Evolutionary conservation across 53 echinoderm and acorn worm species (phyloP).

Genomic region (Astropecten irregularis): DNA sequence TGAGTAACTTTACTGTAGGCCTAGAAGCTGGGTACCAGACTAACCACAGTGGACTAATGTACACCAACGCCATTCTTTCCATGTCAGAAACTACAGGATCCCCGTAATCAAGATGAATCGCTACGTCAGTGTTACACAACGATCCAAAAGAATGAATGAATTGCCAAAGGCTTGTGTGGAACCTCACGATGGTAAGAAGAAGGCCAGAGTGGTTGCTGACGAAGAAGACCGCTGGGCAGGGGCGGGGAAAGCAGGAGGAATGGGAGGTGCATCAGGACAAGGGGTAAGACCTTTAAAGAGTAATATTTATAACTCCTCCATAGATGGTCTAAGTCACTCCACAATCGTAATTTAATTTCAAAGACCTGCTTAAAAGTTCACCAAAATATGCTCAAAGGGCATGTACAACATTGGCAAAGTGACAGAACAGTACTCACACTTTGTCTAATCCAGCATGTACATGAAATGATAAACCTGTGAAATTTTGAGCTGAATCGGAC

Average conservation of each 20-base stretch:
- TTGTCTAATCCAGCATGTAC: too few relatives aligned
- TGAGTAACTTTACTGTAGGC: too few relatives aligned
- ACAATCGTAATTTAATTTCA: background rate
- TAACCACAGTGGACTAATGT: too few relatives aligned
- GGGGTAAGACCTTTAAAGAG: background rate
- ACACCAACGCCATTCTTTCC: too few relatives aligned
- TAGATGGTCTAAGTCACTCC: background rate
- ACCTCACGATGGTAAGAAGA: background rate
- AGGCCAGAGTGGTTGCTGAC: background rate
- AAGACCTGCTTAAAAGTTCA: background rate
- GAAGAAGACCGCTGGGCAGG: background rate
- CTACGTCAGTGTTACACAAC: slow-evolving; percentile 1
- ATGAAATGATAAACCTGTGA: too few relatives aligned
- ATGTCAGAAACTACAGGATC: too few relatives aligned
- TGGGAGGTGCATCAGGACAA: background rate
- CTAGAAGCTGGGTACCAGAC: too few relatives aligned
- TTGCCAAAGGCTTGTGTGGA: background rate
- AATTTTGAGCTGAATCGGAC: background rate
- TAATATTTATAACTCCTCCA: background rate
- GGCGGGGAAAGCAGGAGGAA: background rate
- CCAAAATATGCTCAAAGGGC: background rate
- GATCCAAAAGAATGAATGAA: background rate
- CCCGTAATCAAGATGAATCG: too few relatives aligned
- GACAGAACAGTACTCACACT: too few relatives aligned
- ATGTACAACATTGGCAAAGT: too few relatives aligned